Evolutionary conservation across 2,888 invertebrate species (phyloP).

Genomic region (Dioctria linearis): DNA sequence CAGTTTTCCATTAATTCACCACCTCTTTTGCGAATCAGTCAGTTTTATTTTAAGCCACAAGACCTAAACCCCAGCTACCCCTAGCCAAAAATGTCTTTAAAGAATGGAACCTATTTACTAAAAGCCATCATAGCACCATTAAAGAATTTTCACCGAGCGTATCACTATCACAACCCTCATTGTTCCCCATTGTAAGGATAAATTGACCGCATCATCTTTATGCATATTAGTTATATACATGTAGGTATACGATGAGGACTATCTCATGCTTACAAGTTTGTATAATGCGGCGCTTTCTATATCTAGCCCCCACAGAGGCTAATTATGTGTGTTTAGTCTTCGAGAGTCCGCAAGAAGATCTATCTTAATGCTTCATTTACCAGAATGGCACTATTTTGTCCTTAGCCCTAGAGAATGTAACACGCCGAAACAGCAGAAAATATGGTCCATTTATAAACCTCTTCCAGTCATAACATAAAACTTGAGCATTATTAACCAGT

Average conservation of each 20-base stretch:
- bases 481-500: slow-evolving; percentile 57
- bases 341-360: slow-evolving; percentile 20
- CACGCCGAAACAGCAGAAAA: slow-evolving; percentile 34
- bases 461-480: slow-evolving; percentile 56
- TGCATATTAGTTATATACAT: too few relatives aligned
- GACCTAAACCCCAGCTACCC: too few relatives aligned
- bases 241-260: background rate
- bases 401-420: slow-evolving; percentile 9
- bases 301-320: slow-evolving; percentile 28
- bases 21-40: too few relatives aligned
- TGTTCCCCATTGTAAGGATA: slow-evolving; percentile 6
- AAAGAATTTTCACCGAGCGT: slow-evolving; percentile 39
- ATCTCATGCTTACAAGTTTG: background rate
- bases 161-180: background rate
- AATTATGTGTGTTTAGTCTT: slow-evolving; percentile 42
- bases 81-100: slow-evolving; percentile 2
- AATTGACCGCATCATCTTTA: slow-evolving; percentile 42
- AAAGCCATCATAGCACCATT: slow-evolving; percentile 32
- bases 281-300: slow-evolving; percentile 32
- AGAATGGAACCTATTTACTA: slow-evolving; percentile 1
- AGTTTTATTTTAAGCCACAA: too few relatives aligned
- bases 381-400: slow-evolving; percentile 42
- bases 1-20: too few relatives aligned
- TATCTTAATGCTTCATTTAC: slow-evolving; percentile 51
- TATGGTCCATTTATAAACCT: slow-evolving; percentile 54